Percentiles rank a stretch among this genome's conserved stretches.
Evolutionary conservation across 2,888 invertebrate species (phyloP).

Genomic region (Habroteleia sp.): DNA sequence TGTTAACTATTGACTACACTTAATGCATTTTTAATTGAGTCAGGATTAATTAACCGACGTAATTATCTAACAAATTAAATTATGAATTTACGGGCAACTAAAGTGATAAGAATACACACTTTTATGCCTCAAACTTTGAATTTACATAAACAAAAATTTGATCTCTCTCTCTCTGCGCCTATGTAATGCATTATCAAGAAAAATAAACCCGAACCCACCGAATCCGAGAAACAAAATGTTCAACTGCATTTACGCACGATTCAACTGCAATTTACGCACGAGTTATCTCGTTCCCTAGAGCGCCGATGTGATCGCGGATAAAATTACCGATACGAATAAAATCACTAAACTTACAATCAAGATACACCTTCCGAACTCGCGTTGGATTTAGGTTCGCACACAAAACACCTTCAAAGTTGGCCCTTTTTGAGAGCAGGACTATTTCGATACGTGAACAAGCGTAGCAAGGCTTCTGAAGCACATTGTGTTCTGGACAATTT

Average conservation of each 20-base stretch:
- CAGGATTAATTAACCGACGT: too few relatives aligned
- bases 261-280: too few relatives aligned
- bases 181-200: too few relatives aligned
- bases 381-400: constrained; percentile 58
- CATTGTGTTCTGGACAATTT: constrained; percentile 78
- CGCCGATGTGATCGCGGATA: constrained; percentile 5
- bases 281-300: too few relatives aligned
- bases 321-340: constrained; percentile 32
- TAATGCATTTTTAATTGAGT: constrained; percentile 8
- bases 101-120: background rate
- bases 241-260: too few relatives aligned
- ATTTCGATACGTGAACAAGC: constrained; percentile 75
- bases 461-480: constrained; percentile 78
- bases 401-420: constrained; percentile 59
- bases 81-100: constrained; percentile 4
- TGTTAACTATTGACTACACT: constrained; percentile 34
- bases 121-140: too few relatives aligned
- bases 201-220: too few relatives aligned
- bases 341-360: constrained; percentile 57
- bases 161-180: too few relatives aligned
- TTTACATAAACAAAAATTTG: too few relatives aligned
- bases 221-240: too few relatives aligned
- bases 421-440: constrained; percentile 64
- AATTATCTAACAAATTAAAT: constrained; percentile 9
- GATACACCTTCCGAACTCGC: constrained; percentile 51